phyloP scores from a whole-genome alignment of 92 coral and sea anemone species.

The Epizoanthus fatuus region DNA sequence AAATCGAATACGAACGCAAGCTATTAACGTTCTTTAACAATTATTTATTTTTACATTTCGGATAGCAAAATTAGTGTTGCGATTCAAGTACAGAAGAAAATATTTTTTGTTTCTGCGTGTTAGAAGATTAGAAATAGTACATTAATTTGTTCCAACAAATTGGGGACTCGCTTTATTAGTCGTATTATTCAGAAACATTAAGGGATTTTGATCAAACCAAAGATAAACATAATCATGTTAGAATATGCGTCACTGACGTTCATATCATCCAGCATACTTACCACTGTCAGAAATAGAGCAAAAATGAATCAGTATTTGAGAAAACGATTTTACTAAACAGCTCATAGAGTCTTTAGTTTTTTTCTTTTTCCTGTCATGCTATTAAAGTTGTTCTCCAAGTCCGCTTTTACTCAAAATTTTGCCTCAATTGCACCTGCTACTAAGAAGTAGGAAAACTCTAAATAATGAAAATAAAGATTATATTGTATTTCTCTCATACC shows the following conservation, averaged over 20 bases:
- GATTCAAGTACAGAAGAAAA: background rate
- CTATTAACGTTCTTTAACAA: constrained; percentile 1
- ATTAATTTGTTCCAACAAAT: background rate
- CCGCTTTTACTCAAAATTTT: background rate
- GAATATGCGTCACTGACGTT: background rate
- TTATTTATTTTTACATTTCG: too few species aligned
- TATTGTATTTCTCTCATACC: constrained; percentile 72
- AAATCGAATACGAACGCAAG: constrained; percentile 18
- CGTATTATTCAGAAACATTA: constrained; percentile 12
- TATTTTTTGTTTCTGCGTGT: background rate
- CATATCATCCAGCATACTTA: background rate
- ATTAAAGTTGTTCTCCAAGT: too few species aligned
- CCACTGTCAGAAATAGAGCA: too few species aligned
- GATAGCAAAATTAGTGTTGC: background rate
- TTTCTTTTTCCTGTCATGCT: background rate
- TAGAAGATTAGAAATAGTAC: constrained; percentile 1
- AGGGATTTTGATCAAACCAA: background rate
- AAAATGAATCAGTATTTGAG: too few species aligned
- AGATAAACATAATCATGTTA: constrained; percentile 6
- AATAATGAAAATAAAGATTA: constrained; percentile 13
- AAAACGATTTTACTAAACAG: background rate
- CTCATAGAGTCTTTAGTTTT: background rate
- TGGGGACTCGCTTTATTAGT: constrained; percentile 20
- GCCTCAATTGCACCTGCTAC: constrained; percentile 5
- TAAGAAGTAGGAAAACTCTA: background rate